Percentiles rank a stretch among this genome's conserved stretches.
Evolutionary conservation across 2,888 invertebrate species (phyloP).

Genomic region (Latrodectus elegans): DNA sequence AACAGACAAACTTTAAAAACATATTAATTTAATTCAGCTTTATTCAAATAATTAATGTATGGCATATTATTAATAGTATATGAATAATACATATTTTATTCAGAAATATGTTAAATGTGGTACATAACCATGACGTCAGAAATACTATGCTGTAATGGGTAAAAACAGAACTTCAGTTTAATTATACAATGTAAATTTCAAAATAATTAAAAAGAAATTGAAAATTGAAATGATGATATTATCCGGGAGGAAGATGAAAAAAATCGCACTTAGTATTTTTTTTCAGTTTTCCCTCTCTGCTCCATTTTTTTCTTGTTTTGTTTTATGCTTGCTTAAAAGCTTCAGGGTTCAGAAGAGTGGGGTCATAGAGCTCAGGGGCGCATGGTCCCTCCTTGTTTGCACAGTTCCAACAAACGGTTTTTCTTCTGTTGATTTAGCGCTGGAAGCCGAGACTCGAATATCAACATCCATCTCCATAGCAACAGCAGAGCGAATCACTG

Average conservation of each 20-base stretch:
- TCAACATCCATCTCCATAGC: constrained; percentile 60
- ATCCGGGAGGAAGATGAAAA: not conserved
- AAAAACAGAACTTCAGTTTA: too few species aligned
- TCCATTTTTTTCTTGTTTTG: constrained; percentile 52
- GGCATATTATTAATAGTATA: too few species aligned
- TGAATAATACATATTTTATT: too few species aligned
- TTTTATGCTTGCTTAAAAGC: constrained; percentile 58
- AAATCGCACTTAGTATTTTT: constrained; percentile 22
- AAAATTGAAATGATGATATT: not conserved
- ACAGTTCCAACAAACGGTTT: constrained; percentile 59
- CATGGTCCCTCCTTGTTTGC: constrained; percentile 58
- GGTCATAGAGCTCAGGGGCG: constrained; percentile 42
- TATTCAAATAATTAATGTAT: too few species aligned
- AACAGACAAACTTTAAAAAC: too few species aligned
- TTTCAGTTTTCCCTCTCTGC: constrained; percentile 20
- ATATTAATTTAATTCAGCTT: too few species aligned
- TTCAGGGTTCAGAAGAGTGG: constrained; percentile 39
- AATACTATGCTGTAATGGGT: too few species aligned
- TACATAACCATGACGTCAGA: too few species aligned
- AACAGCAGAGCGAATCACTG: constrained; percentile 65
- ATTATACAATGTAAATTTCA: not conserved
- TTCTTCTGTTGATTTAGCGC: constrained; percentile 62
- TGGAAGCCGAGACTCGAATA: constrained; percentile 65
- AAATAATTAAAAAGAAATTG: not conserved
- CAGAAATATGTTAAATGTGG: too few species aligned